Evolutionary conservation across 35 echinoderm and acorn worm genomes (phyloP), one percentile per base, ranked within the genome.

Genomic region (Heliocidaris tuberculata): DNA sequence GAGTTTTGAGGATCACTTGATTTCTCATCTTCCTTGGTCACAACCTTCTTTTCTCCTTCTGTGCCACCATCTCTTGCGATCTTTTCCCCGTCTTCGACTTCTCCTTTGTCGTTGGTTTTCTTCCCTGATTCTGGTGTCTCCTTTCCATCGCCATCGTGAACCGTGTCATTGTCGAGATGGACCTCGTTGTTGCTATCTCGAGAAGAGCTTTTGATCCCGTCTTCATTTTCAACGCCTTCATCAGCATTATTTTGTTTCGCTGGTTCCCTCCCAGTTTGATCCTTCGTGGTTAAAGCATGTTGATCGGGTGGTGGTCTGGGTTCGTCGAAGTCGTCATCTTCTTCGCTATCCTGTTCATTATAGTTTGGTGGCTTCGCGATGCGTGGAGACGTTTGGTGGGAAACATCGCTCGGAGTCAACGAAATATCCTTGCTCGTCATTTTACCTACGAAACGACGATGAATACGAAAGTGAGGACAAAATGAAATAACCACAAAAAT

Each of bases 331-430:
- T 89, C 87, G 31, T 89, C 87, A 7, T 89, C 87, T 19, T 89
- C 87, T 19, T 16, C 32, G 31, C 31, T 47, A 11, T n/a, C 32
- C 12, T 9, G 29, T 2, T 89, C 87, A 89, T 8, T 48, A 31
- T 47, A 89, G 87, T 89, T 89, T 48, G 87, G 87, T 48, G 87
- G 87, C 35, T 89, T 89, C 12, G 30, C 87, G 87, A 89, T 89
- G 87, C 47, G 87, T 15, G 87, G 3, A 19, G 16, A n/a, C 2
- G 47, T 89, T 32, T 89, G 87, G 32, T 89, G 7, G 31, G 47
- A 89, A 32, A 89, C 87, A 24, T 89, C 87, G 32, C 87, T 89
- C 10, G 87, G 47, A 89, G 87, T 48, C 87, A 89, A 24, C 19
- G 87, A 89, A 16, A 89, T 48, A 0, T 89, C 87, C 47, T 89